A percentile compares a stretch with the other conserved stretches of the same genome.
phyloP scores from a whole-genome alignment of 2,113 vertebrate genomes.

The Mesitornis unicolor region DNA sequence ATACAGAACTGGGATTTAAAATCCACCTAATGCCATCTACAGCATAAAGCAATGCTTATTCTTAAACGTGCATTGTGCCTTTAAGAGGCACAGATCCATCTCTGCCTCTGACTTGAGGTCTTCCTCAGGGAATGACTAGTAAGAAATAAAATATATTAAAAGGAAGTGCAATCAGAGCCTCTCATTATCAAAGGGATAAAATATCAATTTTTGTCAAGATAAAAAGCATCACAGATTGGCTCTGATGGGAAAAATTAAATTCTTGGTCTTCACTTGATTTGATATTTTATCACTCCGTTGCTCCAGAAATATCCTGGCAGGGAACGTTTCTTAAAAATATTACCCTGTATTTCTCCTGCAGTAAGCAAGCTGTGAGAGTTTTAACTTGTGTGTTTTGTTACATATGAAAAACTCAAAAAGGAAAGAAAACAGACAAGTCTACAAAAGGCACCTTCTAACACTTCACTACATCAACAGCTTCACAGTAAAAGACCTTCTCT shows the following conservation, averaged over 20 bases:
- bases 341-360: constrained; percentile 14
- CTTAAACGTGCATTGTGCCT: background rate
- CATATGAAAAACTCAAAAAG: background rate
- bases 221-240: constrained; percentile 63
- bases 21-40: background rate
- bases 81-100: background rate
- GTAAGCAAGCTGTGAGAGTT: constrained; percentile 36
- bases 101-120: constrained; percentile 44
- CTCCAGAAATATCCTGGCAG: constrained; percentile 53
- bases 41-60: background rate
- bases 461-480: background rate
- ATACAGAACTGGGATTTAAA: background rate
- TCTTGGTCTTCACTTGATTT: constrained; percentile 66
- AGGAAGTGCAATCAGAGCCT: constrained; percentile 57
- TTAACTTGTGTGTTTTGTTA: background rate
- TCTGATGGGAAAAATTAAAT: constrained; percentile 72
- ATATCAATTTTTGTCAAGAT: constrained; percentile 71
- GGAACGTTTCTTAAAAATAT: constrained; percentile 36
- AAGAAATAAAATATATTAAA: constrained; percentile 56
- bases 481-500: background rate
- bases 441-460: background rate
- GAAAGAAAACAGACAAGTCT: background rate
- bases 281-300: constrained; percentile 68
- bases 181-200: constrained; percentile 71
- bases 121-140: constrained; percentile 39